Evolutionary conservation across 2,888 invertebrate species (phyloP).

Genomic region (Drosophila yooni): DNA sequence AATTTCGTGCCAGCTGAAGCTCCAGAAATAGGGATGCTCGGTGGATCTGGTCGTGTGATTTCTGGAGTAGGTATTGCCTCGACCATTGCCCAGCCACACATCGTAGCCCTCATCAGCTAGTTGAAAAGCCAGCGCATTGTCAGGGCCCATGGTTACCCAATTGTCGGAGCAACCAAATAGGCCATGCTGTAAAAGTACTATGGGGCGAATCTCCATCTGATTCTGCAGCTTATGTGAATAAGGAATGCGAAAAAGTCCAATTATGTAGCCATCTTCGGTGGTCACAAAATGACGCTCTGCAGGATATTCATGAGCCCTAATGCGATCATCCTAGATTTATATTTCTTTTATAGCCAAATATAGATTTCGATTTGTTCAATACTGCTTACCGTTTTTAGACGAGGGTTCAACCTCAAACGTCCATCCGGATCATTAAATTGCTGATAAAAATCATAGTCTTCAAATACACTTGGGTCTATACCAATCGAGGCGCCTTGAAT

Average conservation of each 20-base stretch:
- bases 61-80: constrained; percentile 68
- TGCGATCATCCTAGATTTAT: constrained; percentile 48
- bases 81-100: constrained; percentile 81
- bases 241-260: constrained; percentile 77
- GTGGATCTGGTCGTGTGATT: constrained; percentile 48
- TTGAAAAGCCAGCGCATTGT: constrained; percentile 67
- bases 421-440: constrained; percentile 49
- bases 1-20: constrained; percentile 93
- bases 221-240: constrained; percentile 64
- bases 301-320: constrained; percentile 86
- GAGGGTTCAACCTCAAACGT: constrained; percentile 30
- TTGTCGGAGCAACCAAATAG: constrained; percentile 72
- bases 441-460: constrained; percentile 32
- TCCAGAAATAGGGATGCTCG: constrained; percentile 62
- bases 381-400: constrained; percentile 34
- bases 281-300: constrained; percentile 87
- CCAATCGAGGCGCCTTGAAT: constrained; percentile 7
- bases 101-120: constrained; percentile 79
- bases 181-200: constrained; percentile 86
- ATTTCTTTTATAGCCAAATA: neutral
- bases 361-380: neutral
- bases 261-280: constrained; percentile 75
- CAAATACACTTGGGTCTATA: neutral
- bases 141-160: constrained; percentile 70
- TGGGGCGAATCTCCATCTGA: constrained; percentile 47